Evolutionary conservation across 2,113 vertebrate species (phyloP).

Genomic region (Ancistrus triradiatus): DNA sequence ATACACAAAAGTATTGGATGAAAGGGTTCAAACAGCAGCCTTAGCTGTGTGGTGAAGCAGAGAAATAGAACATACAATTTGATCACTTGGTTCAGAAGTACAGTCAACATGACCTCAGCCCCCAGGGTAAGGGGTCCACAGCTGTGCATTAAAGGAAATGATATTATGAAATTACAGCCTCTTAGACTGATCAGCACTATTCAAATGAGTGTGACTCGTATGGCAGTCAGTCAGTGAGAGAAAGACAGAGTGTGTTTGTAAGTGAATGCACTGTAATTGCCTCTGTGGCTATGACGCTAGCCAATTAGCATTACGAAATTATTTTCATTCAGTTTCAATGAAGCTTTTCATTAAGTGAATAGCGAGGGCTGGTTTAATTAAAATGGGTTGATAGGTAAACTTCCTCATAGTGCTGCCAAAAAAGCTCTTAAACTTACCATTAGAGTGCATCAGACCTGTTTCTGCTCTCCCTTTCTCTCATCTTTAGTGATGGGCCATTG

Average conservation of each 20-base stretch:
- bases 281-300: conserved; percentile 28
- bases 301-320: conserved; percentile 51
- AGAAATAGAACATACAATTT: no score
- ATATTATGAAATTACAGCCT: conserved; percentile 55
- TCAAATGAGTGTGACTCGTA: conserved; percentile 43
- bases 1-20: no score
- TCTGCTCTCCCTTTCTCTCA: neutral
- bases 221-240: conserved; percentile 9
- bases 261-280: conserved; percentile 31
- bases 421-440: conserved; percentile 52
- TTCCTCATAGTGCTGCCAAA: conserved; percentile 41
- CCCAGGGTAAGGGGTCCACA: conserved; percentile 37
- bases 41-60: no score
- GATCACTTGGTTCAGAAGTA: no score
- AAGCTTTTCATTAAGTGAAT: conserved; percentile 53
- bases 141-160: conserved; percentile 50
- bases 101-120: no score
- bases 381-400: conserved; percentile 54
- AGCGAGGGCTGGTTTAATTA: conserved; percentile 58
- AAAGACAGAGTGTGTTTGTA: neutral
- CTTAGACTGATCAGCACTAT: conserved; percentile 51
- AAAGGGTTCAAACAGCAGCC: no score
- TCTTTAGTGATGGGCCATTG: conserved; percentile 7
- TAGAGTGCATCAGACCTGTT: conserved; percentile 32
- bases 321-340: conserved; percentile 51